Evolutionary conservation across 1,140 invertebrate species (phyloP).

Genomic region (Saccostrea echinata): DNA sequence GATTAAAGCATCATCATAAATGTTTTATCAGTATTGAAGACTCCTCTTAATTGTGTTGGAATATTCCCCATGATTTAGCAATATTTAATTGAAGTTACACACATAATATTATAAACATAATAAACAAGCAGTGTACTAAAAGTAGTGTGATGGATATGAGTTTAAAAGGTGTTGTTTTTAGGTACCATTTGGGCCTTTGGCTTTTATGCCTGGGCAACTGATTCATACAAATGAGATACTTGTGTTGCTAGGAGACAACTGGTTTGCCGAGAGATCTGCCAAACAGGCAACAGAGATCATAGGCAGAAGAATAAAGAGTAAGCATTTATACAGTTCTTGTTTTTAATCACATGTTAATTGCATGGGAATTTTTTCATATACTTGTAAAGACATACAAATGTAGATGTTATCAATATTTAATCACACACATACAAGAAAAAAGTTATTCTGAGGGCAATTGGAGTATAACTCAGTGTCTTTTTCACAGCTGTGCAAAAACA

Average conservation of each 20-base stretch:
- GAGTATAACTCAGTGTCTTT: not conserved
- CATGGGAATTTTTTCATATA: not conserved
- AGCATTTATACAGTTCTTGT: not conserved
- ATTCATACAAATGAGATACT: slow-evolving; percentile 88
- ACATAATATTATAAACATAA: too few species aligned
- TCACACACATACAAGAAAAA: too few species aligned
- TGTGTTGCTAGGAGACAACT: slow-evolving; percentile 86
- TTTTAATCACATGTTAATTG: not conserved
- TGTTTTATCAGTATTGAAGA: too few species aligned
- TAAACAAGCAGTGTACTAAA: too few species aligned
- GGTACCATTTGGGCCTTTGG: slow-evolving; percentile 85
- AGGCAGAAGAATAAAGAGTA: slow-evolving; percentile 84
- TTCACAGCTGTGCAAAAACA: slow-evolving; percentile 68
- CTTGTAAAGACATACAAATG: not conserved
- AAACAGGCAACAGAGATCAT: slow-evolving; percentile 85
- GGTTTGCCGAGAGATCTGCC: slow-evolving; percentile 86
- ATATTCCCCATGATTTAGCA: too few species aligned
- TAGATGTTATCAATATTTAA: too few species aligned
- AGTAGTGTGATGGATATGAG: too few species aligned
- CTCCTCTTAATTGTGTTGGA: too few species aligned
- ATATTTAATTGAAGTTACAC: too few species aligned
- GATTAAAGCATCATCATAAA: too few species aligned
- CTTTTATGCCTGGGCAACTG: slow-evolving; percentile 86
- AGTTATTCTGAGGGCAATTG: too few species aligned
- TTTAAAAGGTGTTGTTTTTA: slow-evolving; percentile 57